phyloP scores from a whole-genome alignment of 2,113 vertebrate genomes.

The Microcebus lehilahytsara region DNA sequence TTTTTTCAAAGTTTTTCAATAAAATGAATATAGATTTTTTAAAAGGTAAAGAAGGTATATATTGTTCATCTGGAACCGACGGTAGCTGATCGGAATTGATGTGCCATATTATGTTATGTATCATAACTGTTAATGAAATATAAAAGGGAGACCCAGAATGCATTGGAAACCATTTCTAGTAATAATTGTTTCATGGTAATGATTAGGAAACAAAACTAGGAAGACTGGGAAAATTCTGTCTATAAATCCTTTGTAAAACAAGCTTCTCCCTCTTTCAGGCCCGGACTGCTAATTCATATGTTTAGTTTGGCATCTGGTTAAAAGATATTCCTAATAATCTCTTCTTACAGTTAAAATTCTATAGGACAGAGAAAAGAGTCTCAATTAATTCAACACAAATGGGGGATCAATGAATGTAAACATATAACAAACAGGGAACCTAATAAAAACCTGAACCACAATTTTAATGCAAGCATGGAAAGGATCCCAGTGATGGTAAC shows the following conservation, averaged over 20 bases:
- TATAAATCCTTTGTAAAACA: not conserved
- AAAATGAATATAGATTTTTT: not conserved
- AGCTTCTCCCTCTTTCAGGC: not conserved
- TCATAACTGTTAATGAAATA: not conserved
- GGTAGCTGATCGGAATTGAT: not conserved
- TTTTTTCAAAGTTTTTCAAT: not conserved
- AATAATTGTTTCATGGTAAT: not conserved
- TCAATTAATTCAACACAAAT: not conserved
- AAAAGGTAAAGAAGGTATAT: not conserved
- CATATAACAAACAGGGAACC: not conserved
- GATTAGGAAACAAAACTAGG: not conserved
- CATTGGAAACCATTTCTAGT: not conserved
- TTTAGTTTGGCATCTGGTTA: not conserved
- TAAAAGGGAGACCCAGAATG: not conserved
- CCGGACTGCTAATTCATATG: not conserved
- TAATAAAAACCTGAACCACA: constrained; percentile 12
- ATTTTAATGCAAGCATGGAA: not conserved
- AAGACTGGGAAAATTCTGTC: not conserved
- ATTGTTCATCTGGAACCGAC: not conserved
- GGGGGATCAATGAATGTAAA: not conserved
- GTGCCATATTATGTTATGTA: not conserved
- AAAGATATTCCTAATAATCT: not conserved
- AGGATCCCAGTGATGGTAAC: not conserved
- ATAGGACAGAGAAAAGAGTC: not conserved
- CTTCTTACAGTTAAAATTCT: not conserved